These are phyloP conservation scores for Tapera naevia DNA, from an alignment of 2,797 vertebrate genomes.

Conservation along the genomic window DNA sequence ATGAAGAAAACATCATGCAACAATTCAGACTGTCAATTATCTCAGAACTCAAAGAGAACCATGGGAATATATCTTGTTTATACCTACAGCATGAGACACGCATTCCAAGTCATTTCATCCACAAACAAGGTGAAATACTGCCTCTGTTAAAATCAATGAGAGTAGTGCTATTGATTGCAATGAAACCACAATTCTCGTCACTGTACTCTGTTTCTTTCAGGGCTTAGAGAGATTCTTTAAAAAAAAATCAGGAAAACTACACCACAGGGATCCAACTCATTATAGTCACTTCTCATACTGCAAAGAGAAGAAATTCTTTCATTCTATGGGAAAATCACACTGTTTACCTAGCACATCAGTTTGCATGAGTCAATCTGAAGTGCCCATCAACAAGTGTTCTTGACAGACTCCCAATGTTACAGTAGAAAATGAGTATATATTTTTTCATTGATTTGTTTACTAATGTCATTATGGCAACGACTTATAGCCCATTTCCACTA, in stretches of 20 bases:
- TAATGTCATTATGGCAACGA: not conserved
- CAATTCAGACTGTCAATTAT: not conserved
- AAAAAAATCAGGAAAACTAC: not conserved
- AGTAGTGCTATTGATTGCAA: not conserved
- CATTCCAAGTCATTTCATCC: not conserved
- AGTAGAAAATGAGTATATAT: fast-evolving
- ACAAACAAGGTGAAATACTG: not conserved
- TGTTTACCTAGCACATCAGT: not conserved
- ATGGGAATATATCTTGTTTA: not conserved
- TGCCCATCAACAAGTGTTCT: not conserved
- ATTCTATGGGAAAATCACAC: not conserved
- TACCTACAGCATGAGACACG: not conserved
- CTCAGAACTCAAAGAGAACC: not conserved
- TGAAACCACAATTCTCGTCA: not conserved
- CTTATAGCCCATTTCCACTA: not conserved
- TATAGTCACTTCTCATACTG: not conserved
- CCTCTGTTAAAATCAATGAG: not conserved
- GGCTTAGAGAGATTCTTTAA: not conserved
- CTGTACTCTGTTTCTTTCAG: not conserved
- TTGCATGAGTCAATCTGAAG: not conserved
- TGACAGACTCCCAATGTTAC: not conserved
- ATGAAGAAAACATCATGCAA: not conserved
- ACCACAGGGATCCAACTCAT: not conserved
- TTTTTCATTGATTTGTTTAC: not conserved
- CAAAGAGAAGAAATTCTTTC: not conserved